Evolutionary conservation across 1,140 invertebrate genomes (phyloP).

Genomic region (Agrypnia vestita): DNA sequence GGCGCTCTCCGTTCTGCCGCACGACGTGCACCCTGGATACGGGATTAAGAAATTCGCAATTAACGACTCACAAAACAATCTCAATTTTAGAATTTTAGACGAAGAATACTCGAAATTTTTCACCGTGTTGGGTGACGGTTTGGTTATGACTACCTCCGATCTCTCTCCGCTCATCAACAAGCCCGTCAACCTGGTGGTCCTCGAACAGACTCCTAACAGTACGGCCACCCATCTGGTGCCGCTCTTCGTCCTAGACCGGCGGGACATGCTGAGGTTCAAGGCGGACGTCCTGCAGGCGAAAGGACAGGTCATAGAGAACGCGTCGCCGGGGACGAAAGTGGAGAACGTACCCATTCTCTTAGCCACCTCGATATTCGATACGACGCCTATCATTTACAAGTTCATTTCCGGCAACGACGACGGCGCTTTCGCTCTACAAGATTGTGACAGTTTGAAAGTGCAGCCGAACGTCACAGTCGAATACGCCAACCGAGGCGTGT

Average conservation of each 20-base stretch:
- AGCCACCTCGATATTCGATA: slow-evolving; percentile 73
- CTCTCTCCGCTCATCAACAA: slow-evolving; percentile 85
- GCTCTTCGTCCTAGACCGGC: slow-evolving; percentile 86
- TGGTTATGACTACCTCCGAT: slow-evolving; percentile 92
- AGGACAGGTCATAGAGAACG: slow-evolving; percentile 85
- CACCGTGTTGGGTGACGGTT: slow-evolving; percentile 88
- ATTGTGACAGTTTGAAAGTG: slow-evolving; percentile 72
- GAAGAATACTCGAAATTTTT: slow-evolving; percentile 88
- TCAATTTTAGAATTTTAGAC: slow-evolving; percentile 81
- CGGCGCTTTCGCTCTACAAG: slow-evolving; percentile 80
- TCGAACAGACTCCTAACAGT: slow-evolving; percentile 85
- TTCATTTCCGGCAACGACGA: slow-evolving; percentile 83
- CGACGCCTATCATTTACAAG: slow-evolving; percentile 82
- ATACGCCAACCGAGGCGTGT: slow-evolving; percentile 76
- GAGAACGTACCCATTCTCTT: slow-evolving; percentile 79
- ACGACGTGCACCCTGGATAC: slow-evolving; percentile 90
- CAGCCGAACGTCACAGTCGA: slow-evolving; percentile 76
- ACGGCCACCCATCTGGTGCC: slow-evolving; percentile 87
- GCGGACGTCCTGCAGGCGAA: slow-evolving; percentile 73
- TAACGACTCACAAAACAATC: slow-evolving; percentile 68
- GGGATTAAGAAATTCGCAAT: slow-evolving; percentile 83
- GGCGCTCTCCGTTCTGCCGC: slow-evolving; percentile 79
- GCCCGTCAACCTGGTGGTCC: slow-evolving; percentile 84
- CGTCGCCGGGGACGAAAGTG: slow-evolving; percentile 79
- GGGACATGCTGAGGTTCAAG: slow-evolving; percentile 85